A percentile compares a stretch with the other conserved stretches of the same genome.
Evolutionary conservation across 2,113 vertebrate species (phyloP).

Genomic region (Brachionichthys hirsutus): DNA sequence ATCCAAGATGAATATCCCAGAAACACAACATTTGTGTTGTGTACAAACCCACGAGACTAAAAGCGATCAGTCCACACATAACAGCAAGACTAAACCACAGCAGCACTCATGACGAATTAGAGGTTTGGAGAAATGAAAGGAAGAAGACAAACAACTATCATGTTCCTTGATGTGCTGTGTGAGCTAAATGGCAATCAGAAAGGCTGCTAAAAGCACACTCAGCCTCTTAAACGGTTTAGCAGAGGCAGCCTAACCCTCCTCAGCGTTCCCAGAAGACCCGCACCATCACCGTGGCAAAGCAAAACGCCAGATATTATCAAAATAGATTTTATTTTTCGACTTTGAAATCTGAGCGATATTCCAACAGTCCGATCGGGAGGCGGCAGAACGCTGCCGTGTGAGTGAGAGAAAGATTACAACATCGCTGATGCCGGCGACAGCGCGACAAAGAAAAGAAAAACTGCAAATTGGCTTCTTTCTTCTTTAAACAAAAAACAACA

Average conservation of each 20-base stretch:
- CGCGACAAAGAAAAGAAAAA: conserved; percentile 80
- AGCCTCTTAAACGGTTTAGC: not conserved
- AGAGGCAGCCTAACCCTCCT: no score
- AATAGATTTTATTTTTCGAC: conserved; percentile 99
- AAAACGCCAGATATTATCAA: conserved; percentile 89
- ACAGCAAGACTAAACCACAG: no score
- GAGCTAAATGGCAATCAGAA: conserved; percentile 9
- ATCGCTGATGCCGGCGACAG: conserved; percentile 78
- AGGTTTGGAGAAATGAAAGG: no score
- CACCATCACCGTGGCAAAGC: no score
- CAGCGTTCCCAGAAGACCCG: no score
- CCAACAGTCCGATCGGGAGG: conserved; percentile 97
- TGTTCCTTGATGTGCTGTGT: conserved; percentile 2
- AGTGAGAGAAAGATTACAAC: conserved; percentile 81
- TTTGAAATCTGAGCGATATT: conserved; percentile 95
- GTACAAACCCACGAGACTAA: no score
- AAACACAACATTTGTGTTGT: no score
- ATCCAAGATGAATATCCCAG: no score
- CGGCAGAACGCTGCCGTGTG: conserved; percentile 85
- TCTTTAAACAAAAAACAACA: conserved; percentile 73
- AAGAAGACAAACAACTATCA: no score
- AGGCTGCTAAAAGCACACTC: conserved; percentile 1
- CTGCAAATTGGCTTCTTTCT: not conserved
- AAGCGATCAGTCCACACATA: no score
- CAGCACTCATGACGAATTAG: no score